A percentile compares a stretch with the other conserved stretches of the same genome.
phyloP scores from a whole-genome alignment of 2,113 vertebrate genomes.

The Emydura subglobosa region DNA sequence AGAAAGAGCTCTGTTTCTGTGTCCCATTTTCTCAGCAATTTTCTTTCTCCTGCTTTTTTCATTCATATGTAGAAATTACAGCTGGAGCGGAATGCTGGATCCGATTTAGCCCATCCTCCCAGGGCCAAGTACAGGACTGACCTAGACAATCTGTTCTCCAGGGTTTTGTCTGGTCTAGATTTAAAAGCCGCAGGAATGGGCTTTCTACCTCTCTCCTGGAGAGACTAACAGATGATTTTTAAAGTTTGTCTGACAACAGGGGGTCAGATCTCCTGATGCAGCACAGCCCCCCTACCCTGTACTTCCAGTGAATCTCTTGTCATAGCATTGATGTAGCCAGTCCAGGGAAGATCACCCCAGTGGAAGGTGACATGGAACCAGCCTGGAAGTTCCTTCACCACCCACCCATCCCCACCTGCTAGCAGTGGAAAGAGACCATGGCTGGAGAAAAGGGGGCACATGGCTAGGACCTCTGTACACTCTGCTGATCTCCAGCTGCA shows the following conservation, averaged over 20 bases:
- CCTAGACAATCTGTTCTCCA: not conserved
- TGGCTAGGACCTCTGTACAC: not conserved
- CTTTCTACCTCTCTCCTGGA: not conserved
- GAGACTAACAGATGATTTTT: rapidly evolving
- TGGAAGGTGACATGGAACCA: not conserved
- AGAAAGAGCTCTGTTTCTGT: constrained; percentile 55
- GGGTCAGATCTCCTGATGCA: not conserved
- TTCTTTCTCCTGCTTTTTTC: constrained; percentile 27
- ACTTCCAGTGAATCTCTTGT: not conserved
- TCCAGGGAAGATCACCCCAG: not conserved
- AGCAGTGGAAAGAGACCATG: rapidly evolving
- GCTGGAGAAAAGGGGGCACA: not conserved
- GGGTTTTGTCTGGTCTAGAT: rapidly evolving
- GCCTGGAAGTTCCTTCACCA: not conserved
- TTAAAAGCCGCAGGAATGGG: not conserved
- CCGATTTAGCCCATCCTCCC: not conserved
- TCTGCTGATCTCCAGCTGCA: rapidly evolving
- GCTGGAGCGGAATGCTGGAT: constrained; percentile 21
- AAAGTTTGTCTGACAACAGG: not conserved
- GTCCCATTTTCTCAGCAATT: constrained; percentile 46
- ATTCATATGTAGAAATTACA: not conserved
- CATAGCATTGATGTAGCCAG: rapidly evolving
- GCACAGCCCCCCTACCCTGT: not conserved
- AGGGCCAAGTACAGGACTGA: not conserved
- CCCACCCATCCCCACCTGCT: too few species aligned